Base-by-base conservation (phyloP, 1,140 invertebrate species). In the Semibalanus balanoides region DNA sequence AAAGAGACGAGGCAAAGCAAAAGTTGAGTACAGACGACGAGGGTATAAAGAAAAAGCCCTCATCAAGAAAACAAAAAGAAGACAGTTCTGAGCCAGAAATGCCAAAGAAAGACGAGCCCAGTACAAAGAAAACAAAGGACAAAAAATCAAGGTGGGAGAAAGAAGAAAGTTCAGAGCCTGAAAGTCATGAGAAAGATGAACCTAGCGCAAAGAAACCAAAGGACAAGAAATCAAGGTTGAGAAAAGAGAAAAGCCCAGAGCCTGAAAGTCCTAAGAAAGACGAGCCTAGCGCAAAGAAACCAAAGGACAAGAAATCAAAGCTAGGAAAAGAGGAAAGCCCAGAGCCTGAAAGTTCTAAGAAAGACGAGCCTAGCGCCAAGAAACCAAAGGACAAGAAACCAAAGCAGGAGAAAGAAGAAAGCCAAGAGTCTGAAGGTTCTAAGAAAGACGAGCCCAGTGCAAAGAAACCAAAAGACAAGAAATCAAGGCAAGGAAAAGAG, bases 291-390 rank as follows among this genome's bases (percentile, higher is more conserved):
- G 83, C 80, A 75, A 86, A 85, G 81, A 84, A 84, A 74, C 82
- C 83, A 81, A 85, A 85, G 74, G 81, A 84, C 27, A 83, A n/a
- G n/a, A n/a, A 85, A 75, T 80, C 84, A 72, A 82, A 85, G 75
- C 82, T 31, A 7, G 75, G 71, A n/a, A 30, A 78, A 31, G 72
- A 76, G 30, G 69, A 74, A 40, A 71, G 74, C 30, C 35, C 83
- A 30, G 83, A 84, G 76, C 83, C 85, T 77, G 81, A 84, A 25
- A 84, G 86, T 82, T 79, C 82, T 76, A 82, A 82, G 78, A 76
- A 80, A 31, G 83, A 83, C 78, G 76, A 82, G 64, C 81, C 82
- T 74, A 75, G 75, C 69, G 80, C 81, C 77, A 77, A 79, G 30
- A 82, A 40, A 17, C 35, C 35, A 3, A 40, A 40, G 17, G 35